Evolutionary conservation across 2,888 invertebrate species (phyloP), one percentile per base, ranked within the genome.

Genomic region (Pseudolycoriella hygida): DNA sequence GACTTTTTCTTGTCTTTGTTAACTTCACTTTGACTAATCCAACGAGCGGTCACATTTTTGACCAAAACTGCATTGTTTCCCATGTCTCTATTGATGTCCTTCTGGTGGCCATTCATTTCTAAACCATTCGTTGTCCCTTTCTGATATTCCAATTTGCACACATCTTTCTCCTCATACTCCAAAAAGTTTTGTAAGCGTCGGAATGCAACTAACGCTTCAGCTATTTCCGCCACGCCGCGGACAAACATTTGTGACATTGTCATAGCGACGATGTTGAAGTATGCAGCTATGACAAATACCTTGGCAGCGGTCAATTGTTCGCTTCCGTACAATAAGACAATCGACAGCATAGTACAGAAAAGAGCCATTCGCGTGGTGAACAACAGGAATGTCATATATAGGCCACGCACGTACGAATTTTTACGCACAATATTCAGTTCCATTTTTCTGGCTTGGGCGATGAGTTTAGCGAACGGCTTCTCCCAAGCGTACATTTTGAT

Each of bases 401-500:
- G 57, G 0, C 74, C 77, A 47, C 81, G 68, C 11, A 80, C 67
- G 49, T 76, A 73, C 0, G 77, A 75, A 1, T 74, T 74, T 38
- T 72, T 73, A 17, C 64, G 70, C 0, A 81, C 71, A 51, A 77
- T 69, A 49, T 64, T 67, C 44, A 74, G 43, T 53, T 73, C 77
- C 55, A 71, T 76, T 69, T 70, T 71, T 55, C 89, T 67, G 3
- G 83, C 78, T 18, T 70, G 55, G 10, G 73, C 72, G 3, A 90
- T 78, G 17, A 87, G 70, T 52, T 77, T 72, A 41, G 80, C 77
- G 57, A 90, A 89, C 1, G 87, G 82, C 53, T 77, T 78, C 60
- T 92, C 90, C 80, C 90, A 92, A 2, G 87, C 83, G 59, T 89
- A 90, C 86, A 90, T 88, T 69, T 92, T 92, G 52, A 90, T 83